Percentiles rank a stretch among this genome's conserved stretches.
Conservation (phyloP, 2,113 vertebrate species). For the Chamaea fasciata region DNA sequence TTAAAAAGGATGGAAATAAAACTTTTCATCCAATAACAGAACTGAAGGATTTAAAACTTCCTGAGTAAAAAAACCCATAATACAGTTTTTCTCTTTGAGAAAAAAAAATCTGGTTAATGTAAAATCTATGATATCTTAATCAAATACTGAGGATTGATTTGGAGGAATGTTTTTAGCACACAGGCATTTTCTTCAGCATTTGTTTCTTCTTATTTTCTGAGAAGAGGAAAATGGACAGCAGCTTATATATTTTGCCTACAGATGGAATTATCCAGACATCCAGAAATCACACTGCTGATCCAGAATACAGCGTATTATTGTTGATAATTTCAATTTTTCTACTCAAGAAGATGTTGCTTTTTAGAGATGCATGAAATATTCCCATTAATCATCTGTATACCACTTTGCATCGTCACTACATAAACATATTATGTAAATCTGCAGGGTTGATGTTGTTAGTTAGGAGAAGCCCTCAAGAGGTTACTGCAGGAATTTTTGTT, state of each 20-base stretch:
- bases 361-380: not conserved
- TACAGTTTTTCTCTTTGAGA: not conserved
- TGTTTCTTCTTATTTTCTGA: not conserved
- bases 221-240: not conserved
- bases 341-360: not conserved
- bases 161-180: not conserved
- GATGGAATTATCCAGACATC: not conserved
- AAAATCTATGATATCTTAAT: not conserved
- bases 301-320: not conserved
- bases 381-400: not conserved
- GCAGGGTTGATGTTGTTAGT: not conserved
- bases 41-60: not conserved
- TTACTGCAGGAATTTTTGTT: not conserved
- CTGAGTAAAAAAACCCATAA: not conserved
- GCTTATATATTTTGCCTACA: not conserved
- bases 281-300: not conserved
- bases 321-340: not conserved
- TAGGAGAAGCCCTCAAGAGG: not conserved
- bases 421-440: not conserved
- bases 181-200: not conserved
- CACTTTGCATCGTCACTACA: not conserved
- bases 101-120: not conserved
- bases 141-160: not conserved
- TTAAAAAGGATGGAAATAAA: not conserved
- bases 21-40: not conserved